phyloP scores from a whole-genome alignment of 2,888 invertebrate species.

The Caenorhabditis panamensis region DNA sequence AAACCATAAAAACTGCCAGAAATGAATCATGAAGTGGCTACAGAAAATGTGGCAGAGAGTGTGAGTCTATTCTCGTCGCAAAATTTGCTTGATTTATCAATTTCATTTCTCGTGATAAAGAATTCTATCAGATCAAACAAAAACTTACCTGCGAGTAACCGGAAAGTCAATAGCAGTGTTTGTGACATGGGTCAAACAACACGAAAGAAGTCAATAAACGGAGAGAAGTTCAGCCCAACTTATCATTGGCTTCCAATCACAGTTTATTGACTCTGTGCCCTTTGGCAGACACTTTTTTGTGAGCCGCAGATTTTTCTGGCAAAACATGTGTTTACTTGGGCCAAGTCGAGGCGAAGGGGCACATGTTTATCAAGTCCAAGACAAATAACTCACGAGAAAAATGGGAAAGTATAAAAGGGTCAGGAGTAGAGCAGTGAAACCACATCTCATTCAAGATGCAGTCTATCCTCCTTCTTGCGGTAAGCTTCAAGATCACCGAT shows the following conservation, averaged over 20 bases:
- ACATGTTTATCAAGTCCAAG: constrained; percentile 60
- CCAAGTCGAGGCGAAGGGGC: constrained; percentile 15
- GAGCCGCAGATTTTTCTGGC: constrained; percentile 49
- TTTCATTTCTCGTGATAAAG: constrained; percentile 48
- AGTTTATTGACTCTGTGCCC: constrained; percentile 46
- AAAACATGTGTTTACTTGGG: constrained; percentile 63
- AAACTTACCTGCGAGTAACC: constrained; percentile 33
- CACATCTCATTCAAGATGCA: constrained; percentile 46
- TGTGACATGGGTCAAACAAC: constrained; percentile 52
- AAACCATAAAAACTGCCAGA: background rate
- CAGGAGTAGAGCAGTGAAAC: constrained; percentile 24
- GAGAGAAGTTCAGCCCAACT: constrained; percentile 37
- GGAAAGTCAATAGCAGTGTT: constrained; percentile 49
- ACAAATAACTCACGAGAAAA: constrained; percentile 47
- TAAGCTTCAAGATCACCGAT: too few species aligned
- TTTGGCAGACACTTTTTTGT: constrained; percentile 54
- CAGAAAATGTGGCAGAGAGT: background rate
- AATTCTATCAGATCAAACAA: constrained; percentile 39
- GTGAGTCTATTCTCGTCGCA: constrained; percentile 35
- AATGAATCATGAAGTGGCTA: background rate
- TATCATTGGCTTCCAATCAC: constrained; percentile 48
- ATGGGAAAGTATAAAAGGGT: constrained; percentile 40
- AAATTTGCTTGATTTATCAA: constrained; percentile 38
- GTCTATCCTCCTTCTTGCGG: constrained; percentile 46
- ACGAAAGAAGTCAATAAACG: constrained; percentile 43